Evolutionary conservation across 2,113 vertebrate species (phyloP), one percentile per base, ranked within the genome.

Genomic region (Chascanopsetta lugubris): DNA sequence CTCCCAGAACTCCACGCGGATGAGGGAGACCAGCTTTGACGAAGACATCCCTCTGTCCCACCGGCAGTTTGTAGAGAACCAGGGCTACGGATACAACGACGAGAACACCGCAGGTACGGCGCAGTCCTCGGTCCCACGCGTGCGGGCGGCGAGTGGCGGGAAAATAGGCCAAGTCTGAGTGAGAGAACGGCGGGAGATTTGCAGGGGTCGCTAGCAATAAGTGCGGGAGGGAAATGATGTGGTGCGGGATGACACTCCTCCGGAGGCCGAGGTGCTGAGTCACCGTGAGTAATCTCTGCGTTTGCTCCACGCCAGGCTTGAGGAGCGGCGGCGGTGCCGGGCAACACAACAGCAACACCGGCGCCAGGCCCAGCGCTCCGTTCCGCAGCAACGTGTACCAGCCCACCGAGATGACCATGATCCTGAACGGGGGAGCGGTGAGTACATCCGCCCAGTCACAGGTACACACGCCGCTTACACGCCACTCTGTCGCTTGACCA

Each of bases 351-450:
- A 95, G 94, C 69, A 97, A 90, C 58, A 84, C 94, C 53, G 96
- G 92, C 2, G 86, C 88, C 73, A 89, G 96, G 76, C 96, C 96
- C 25, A 97, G 94, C 2, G 96, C 95, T 49, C 97, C 96, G 2
- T 98, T 98, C 81, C 92, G 97, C 86, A 99, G 97, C 93, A 98
- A 98, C 46, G 97, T 99, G 54, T 99, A 98, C 88, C 97, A 99
- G 90, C 97, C 97, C 49, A 99, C 97, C 7, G 97, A 99, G 91
- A 99, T 99, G 97, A 96, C 97, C 73, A 96, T 99, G 82, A 96
- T 99, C 80, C 94, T 99, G 62, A 99, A 99, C 48, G 97, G 97
- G 62, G 97, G 97, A 89, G 96, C 96, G 85, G 97, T 99, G 94
- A 98, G 96, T 97, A 94, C 92, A 74, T 68, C 82, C 66, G 73